Base-by-base conservation (phyloP, 2,113 vertebrate genomes). In the Campylomormyrus tamandua region DNA sequence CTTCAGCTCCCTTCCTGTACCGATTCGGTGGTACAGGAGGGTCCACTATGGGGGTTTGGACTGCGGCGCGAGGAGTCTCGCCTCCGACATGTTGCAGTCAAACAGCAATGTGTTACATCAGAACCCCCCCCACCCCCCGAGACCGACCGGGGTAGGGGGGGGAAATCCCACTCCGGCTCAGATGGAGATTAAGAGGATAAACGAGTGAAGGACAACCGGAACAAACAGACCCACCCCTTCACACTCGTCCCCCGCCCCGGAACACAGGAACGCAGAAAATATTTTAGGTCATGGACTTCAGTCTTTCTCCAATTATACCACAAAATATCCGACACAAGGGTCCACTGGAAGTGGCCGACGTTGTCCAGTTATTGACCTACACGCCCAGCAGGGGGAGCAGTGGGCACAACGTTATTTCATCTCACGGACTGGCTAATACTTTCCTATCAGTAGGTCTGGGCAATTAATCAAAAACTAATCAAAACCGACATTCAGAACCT, bases 121-220 rank as follows among this genome's bases (percentile, higher is more conserved):
- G 70, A 77, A 77, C 31, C 31, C 9, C 21, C 52, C 46, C 49
- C 31, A 1, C 50, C 27, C 86, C 15, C 52, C 35, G 0, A 11
- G 35, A 62, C 10, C 21, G 3, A 62, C 13, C 50, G 50, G 19
- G 17, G 27, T 3, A 24, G 74, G 70, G 10, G 10, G 21, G 39
- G 27, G 21, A 19, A n/a, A 48, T n/a, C 56, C 58, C 87, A 88
- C 48, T 24, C 53, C 15, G 8, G 27, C 86, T 56, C 50, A 86
- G 84, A 39, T 27, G n/a, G 49, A 87, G 85, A 87, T 87, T 87
- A 87, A 53, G 85, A 17, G 24, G 50, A 87, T 85, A 31, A 84
- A 53, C 0, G 66, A 19, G 49, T 10, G 48, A 27, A 39, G 48
- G 35, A 83, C 62, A 39, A 45, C 62, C 80, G 17, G 39, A 24